Evolutionary conservation across 2,888 invertebrate genomes (phyloP).

Genomic region (Dasypogon diadema): DNA sequence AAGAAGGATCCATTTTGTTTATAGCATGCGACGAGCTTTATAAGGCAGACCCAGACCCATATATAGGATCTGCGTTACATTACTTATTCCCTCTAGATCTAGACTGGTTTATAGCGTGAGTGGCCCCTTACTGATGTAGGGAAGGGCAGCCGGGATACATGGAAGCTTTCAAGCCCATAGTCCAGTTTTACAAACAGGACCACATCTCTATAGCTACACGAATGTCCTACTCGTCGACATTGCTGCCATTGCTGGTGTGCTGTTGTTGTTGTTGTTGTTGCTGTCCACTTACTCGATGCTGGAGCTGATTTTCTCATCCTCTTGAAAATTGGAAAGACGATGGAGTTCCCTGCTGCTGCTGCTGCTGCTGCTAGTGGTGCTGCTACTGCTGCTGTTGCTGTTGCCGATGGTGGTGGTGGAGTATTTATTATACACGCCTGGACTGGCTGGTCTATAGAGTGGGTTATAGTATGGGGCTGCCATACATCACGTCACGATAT

Average conservation of each 20-base stretch:
- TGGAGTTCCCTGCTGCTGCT: conserved; percentile 33
- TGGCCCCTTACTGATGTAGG: background rate
- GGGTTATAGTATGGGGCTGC: conserved; percentile 7
- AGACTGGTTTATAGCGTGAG: conserved; percentile 32
- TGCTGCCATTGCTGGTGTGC: background rate
- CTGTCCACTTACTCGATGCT: conserved; percentile 47
- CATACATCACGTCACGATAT: conserved; percentile 1
- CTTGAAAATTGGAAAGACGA: conserved; percentile 45
- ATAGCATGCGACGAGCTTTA: conserved; percentile 46
- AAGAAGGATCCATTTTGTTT: conserved; percentile 56
- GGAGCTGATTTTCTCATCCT: conserved; percentile 38
- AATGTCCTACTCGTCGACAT: conserved; percentile 8
- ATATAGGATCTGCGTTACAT: conserved; percentile 42
- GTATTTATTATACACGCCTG: conserved; percentile 40
- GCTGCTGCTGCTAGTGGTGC: conserved; percentile 13
- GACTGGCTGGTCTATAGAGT: conserved; percentile 1
- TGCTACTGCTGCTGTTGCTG: conserved; percentile 12
- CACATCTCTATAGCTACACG: conserved; percentile 22
- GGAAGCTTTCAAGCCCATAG: conserved; percentile 6
- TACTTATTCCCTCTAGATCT: conserved; percentile 41
- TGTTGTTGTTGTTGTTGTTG: conserved; percentile 29
- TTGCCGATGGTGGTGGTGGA: background rate
- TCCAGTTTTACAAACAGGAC: conserved; percentile 2
- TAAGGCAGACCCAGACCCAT: conserved; percentile 43
- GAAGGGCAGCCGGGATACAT: conserved; percentile 11